These are phyloP conservation scores for Cygnus olor DNA, from an alignment of 2,797 vertebrate species.

Conservation along the genomic window DNA sequence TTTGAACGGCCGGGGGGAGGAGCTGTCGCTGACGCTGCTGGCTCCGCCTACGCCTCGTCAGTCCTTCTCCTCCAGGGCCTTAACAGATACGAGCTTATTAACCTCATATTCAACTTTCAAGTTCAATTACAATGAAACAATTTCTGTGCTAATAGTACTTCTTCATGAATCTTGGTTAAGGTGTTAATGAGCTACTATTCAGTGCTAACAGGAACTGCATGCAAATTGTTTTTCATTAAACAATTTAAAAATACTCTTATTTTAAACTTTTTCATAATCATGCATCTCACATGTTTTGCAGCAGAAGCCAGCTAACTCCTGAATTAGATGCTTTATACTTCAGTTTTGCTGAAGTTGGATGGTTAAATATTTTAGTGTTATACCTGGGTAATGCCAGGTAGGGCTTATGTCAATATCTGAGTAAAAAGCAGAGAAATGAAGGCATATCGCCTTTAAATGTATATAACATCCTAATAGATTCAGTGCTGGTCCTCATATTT, in stretches of 20 bases:
- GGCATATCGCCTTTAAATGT: neutral
- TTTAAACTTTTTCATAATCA: neutral
- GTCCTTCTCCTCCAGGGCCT: neutral
- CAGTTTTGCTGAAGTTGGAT: neutral
- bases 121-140: neutral
- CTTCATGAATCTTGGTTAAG: neutral
- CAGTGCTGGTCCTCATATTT: neutral
- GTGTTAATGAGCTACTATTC: neutral
- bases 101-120: neutral
- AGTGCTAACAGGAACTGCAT: neutral
- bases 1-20: too few relatives aligned
- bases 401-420: neutral
- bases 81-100: neutral
- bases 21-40: too few relatives aligned
- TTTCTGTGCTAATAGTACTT: neutral
- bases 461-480: neutral
- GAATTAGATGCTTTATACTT: neutral
- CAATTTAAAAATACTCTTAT: neutral
- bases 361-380: neutral
- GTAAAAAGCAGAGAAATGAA: neutral
- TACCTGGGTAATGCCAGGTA: neutral
- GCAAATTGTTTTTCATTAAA: neutral
- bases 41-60: too few relatives aligned
- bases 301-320: neutral
- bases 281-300: neutral